Evolutionary conservation across 2,113 vertebrate genomes (phyloP).

Genomic region (Lycocorax pyrrhopterus): DNA sequence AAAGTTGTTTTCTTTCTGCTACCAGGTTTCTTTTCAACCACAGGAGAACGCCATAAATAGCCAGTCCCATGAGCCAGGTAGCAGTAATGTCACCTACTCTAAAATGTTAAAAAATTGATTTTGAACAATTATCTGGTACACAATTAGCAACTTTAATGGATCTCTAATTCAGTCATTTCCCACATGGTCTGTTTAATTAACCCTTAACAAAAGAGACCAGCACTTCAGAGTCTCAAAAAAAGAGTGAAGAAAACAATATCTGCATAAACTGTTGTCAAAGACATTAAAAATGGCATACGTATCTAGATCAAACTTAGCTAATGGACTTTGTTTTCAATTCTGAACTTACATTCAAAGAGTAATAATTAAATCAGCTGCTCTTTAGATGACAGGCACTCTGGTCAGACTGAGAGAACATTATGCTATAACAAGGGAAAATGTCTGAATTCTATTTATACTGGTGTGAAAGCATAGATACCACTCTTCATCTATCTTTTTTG

Average conservation of each 20-base stretch:
- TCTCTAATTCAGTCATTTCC: conserved; percentile 15
- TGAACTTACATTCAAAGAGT: neutral
- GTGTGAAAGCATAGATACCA: neutral
- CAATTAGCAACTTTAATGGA: conserved; percentile 19
- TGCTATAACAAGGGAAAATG: neutral
- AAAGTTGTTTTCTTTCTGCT: neutral
- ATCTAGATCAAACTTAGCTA: neutral
- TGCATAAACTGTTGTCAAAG: neutral
- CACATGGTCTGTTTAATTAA: conserved; percentile 22
- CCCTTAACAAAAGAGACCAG: neutral
- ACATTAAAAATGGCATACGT: neutral
- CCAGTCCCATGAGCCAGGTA: neutral
- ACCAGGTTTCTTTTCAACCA: neutral
- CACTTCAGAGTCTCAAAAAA: neutral
- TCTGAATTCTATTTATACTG: neutral
- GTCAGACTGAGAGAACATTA: neutral
- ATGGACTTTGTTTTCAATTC: neutral
- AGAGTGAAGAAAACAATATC: neutral
- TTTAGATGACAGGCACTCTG: neutral
- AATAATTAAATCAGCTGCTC: neutral
- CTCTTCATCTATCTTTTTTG: neutral
- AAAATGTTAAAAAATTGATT: neutral
- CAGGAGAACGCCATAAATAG: neutral
- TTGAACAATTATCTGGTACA: neutral
- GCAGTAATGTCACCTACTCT: neutral